A percentile compares a stretch with the other conserved stretches of the same genome.
These are phyloP conservation scores for Channallabes apus DNA, from an alignment of 2,797 vertebrate genomes.

Conservation along the genomic window DNA sequence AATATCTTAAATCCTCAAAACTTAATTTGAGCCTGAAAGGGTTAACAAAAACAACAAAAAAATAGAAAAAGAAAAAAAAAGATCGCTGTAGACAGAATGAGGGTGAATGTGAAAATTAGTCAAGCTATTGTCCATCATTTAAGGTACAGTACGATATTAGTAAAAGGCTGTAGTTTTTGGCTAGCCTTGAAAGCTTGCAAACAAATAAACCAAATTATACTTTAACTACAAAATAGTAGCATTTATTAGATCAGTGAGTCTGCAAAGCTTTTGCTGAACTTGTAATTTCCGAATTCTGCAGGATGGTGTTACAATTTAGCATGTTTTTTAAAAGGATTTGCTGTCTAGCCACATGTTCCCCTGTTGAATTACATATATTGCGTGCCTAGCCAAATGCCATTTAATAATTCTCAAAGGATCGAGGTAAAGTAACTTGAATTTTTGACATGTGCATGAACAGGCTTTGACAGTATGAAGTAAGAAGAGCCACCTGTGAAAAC, in stretches of 20 bases:
- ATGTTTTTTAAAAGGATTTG: neutral
- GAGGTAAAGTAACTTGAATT: constrained; percentile 4
- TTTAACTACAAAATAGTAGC: neutral
- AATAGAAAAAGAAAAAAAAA: neutral
- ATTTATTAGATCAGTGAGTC: neutral
- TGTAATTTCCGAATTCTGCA: neutral
- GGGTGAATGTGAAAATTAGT: neutral
- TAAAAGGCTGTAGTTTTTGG: neutral
- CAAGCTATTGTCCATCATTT: neutral
- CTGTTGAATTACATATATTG: constrained; percentile 25
- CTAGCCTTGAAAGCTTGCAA: neutral
- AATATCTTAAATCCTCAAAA: too few relatives aligned
- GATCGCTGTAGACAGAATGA: neutral
- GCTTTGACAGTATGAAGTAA: constrained; percentile 13
- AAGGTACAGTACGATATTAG: neutral
- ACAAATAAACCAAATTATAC: neutral
- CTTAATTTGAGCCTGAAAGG: too few relatives aligned
- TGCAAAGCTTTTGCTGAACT: neutral
- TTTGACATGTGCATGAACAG: neutral
- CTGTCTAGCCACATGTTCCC: constrained; percentile 20
- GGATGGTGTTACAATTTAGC: constrained; percentile 7
- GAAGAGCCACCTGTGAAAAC: constrained; percentile 20
- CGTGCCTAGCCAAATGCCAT: constrained; percentile 20
- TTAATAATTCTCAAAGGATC: constrained; percentile 25
- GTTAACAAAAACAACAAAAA: neutral